phyloP scores from a whole-genome alignment of 2,113 vertebrate species.

The Gadus chalcogrammus region DNA sequence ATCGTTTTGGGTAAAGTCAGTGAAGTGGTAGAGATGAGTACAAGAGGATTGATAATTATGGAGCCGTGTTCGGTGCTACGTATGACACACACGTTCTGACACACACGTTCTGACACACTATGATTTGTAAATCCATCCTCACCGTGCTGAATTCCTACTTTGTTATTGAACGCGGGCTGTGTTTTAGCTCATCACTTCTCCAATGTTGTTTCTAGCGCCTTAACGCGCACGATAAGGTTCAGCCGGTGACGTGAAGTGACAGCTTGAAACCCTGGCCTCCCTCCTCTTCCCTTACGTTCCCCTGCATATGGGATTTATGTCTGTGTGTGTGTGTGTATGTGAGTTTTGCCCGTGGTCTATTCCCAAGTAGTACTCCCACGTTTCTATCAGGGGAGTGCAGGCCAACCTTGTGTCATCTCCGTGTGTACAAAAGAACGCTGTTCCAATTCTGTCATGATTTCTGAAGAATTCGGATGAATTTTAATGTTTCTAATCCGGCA shows the following conservation, averaged over 20 bases:
- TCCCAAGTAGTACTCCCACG: background rate
- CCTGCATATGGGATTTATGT: background rate
- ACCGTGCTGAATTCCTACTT: too few relatives aligned
- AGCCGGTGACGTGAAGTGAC: background rate
- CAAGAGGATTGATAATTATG: too few relatives aligned
- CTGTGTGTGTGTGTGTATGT: conserved; percentile 5
- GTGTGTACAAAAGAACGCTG: conserved; percentile 21
- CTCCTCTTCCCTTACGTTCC: background rate
- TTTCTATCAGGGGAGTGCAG: conserved; percentile 21
- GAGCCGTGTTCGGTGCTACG: too few relatives aligned
- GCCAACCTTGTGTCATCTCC: conserved; percentile 24
- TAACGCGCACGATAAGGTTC: background rate
- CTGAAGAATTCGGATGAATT: conserved; percentile 21
- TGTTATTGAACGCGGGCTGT: too few relatives aligned
- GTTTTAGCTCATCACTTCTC: too few relatives aligned
- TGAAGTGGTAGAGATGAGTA: too few relatives aligned
- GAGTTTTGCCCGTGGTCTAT: background rate
- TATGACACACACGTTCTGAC: too few relatives aligned
- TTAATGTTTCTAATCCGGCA: conserved; percentile 48
- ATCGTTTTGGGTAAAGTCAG: too few relatives aligned
- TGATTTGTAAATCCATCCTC: too few relatives aligned
- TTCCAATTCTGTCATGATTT: conserved; percentile 64
- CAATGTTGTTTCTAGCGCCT: too few relatives aligned
- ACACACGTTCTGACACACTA: too few relatives aligned
- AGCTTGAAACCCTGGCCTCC: background rate